phyloP scores from a whole-genome alignment of 1,140 invertebrate species.

The Pristionchus pacificus region DNA sequence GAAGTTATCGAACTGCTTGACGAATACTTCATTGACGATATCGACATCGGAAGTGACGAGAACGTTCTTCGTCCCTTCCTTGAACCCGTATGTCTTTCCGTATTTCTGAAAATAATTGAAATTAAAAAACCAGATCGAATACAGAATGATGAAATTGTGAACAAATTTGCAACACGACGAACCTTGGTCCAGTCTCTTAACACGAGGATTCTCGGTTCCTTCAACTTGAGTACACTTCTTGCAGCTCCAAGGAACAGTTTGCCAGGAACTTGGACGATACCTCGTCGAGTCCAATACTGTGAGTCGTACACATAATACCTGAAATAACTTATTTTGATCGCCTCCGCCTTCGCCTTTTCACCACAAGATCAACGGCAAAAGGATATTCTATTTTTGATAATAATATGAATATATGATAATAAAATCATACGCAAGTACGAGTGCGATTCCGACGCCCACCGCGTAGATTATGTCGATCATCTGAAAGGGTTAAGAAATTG shows the following conservation, averaged over 20 bases:
- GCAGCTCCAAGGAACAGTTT: background rate
- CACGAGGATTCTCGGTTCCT: background rate
- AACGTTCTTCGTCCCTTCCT: slow-evolving; percentile 42
- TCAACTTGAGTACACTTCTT: background rate
- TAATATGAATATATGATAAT: too few relatives aligned
- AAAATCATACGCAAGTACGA: too few relatives aligned
- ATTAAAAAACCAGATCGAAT: too few relatives aligned
- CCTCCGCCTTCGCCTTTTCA: too few relatives aligned
- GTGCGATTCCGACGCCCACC: too few relatives aligned
- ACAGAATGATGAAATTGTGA: background rate
- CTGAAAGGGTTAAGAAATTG: too few relatives aligned
- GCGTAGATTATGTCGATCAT: too few relatives aligned
- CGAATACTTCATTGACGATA: slow-evolving; percentile 57
- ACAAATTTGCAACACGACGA: background rate
- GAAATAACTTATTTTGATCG: too few relatives aligned
- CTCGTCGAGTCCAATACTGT: slow-evolving; percentile 3
- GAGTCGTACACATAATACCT: slow-evolving; percentile 5
- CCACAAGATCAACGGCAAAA: too few relatives aligned
- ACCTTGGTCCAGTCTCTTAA: slow-evolving; percentile 8
- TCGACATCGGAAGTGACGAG: slow-evolving; percentile 57
- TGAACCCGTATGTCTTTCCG: slow-evolving; percentile 7
- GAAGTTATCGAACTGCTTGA: slow-evolving; percentile 59
- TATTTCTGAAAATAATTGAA: slow-evolving; percentile 14
- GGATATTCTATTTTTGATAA: too few relatives aligned
- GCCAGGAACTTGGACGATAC: background rate